phyloP scores from a whole-genome alignment of 1,140 invertebrate species.

The Zaprionus gabonicus region DNA sequence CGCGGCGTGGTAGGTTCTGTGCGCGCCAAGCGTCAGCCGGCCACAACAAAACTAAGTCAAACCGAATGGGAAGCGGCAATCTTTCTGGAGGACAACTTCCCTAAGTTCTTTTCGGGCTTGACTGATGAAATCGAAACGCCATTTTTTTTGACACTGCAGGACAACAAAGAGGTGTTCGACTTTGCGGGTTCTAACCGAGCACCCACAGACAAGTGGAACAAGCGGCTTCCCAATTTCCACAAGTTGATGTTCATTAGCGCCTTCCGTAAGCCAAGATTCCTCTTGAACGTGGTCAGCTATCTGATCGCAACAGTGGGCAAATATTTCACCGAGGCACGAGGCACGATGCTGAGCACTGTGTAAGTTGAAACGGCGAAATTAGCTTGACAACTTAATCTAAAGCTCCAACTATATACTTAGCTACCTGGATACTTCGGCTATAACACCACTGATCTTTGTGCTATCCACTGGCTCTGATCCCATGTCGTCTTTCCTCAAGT shows the following conservation, averaged over 20 bases:
- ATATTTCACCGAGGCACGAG: conserved; percentile 90
- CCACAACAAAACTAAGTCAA: conserved; percentile 43
- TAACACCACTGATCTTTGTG: conserved; percentile 93
- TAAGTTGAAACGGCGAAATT: conserved; percentile 84
- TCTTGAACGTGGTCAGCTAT: conserved; percentile 92
- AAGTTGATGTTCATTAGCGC: conserved; percentile 92
- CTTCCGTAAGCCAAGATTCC: conserved; percentile 92
- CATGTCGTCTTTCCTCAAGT: conserved; percentile 91
- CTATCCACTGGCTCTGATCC: conserved; percentile 96
- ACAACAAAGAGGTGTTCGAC: conserved; percentile 84
- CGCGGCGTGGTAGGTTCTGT: conserved; percentile 83
- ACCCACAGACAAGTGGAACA: conserved; percentile 86
- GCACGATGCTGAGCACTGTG: conserved; percentile 88
- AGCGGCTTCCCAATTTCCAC: conserved; percentile 89
- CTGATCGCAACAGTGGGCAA: conserved; percentile 90
- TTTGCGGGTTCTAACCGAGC: conserved; percentile 37
- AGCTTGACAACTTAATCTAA: neutral
- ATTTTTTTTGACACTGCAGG: conserved; percentile 87
- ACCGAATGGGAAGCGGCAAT: conserved; percentile 87
- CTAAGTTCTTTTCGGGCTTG: conserved; percentile 85
- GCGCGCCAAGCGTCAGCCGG: conserved; percentile 47
- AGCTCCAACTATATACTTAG: conserved; percentile 81
- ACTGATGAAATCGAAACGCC: conserved; percentile 85
- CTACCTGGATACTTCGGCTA: conserved; percentile 89
- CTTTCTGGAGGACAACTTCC: conserved; percentile 87